Evolutionary conservation across 2,888 invertebrate genomes (phyloP), one percentile per base, ranked within the genome.

Genomic region (Caenorhabditis sp.): DNA sequence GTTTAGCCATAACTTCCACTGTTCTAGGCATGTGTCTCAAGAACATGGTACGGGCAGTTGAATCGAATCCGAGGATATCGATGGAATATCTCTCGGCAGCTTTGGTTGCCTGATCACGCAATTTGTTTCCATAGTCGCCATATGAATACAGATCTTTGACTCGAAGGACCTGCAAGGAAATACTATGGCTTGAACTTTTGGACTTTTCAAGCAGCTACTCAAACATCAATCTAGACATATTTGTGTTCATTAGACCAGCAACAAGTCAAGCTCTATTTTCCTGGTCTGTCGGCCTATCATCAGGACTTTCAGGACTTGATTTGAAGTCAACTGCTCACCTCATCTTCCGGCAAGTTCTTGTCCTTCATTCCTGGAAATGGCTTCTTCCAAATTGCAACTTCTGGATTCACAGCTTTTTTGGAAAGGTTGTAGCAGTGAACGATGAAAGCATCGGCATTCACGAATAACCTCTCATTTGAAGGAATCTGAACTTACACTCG

Each of bases 1-100:
- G 94, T 19, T 94, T 93, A 79, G 94, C 93, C 68, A 96, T 93
- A 87, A 94, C 94, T 2, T 93, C 92, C 22, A 94, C 93, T 0
- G 96, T 89, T 35, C 84, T 54, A 10, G 90, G 90, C 87, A 90
- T 84, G 77, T 90, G 90, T 56, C 90, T 82, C 51, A 86, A 77
- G 58, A 90, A 90, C 82, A 89, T 89, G 38, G 85, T 88, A 22
- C 87, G 73, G 1, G 90, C 82, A 10, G 88, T 87, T 31, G 84
- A 84, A 56, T 89, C 89, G 61, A 89, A 80, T 41, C 82, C 87
- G 10, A 87, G 72, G 69, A 85, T 85, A 64, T 87, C 86, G 16
- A 87, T 59, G 0, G 86, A 87, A 26, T 81, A 80, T 56, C 84
- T 61, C 8, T 81, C 76, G 6, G 38, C 26, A 2, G 66, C 22